These are phyloP conservation scores for Lycophotia porphyrea DNA, from an alignment of 2,888 invertebrate genomes.

Conservation along the genomic window DNA sequence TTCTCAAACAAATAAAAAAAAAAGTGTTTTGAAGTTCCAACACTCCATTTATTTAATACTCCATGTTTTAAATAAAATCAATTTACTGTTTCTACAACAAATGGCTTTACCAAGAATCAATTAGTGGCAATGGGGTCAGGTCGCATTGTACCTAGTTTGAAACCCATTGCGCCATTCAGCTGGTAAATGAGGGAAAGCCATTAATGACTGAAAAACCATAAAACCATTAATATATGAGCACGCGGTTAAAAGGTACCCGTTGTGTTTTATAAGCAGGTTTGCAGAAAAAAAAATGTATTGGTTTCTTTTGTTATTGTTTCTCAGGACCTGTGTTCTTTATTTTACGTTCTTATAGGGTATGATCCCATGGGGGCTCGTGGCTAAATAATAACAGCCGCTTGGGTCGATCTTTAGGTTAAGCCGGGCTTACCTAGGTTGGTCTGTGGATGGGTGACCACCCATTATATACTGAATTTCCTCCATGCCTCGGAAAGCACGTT, in stretches of 20 bases:
- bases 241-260: not conserved
- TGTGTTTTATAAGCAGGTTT: not conserved
- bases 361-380: no score
- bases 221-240: slow-evolving; percentile 13
- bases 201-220: slow-evolving; percentile 10
- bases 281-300: not conserved
- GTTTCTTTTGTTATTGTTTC: not conserved
- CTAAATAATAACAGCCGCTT: no score
- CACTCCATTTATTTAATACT: not conserved
- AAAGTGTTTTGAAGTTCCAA: not conserved
- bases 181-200: not conserved
- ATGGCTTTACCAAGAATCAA: slow-evolving; percentile 16
- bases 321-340: not conserved
- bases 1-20: not conserved
- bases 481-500: no score
- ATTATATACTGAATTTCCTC: no score
- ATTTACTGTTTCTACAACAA: slow-evolving; percentile 14
- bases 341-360: not conserved
- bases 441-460: no score
- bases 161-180: slow-evolving; percentile 7
- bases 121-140: slow-evolving; percentile 13
- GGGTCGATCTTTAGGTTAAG: no score
- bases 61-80: not conserved
- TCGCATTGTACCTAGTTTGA: slow-evolving; percentile 13
- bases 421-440: no score